Evolutionary conservation across 92 coral and sea anemone genomes (phyloP).

Genomic region (Blastomussa wellsi): DNA sequence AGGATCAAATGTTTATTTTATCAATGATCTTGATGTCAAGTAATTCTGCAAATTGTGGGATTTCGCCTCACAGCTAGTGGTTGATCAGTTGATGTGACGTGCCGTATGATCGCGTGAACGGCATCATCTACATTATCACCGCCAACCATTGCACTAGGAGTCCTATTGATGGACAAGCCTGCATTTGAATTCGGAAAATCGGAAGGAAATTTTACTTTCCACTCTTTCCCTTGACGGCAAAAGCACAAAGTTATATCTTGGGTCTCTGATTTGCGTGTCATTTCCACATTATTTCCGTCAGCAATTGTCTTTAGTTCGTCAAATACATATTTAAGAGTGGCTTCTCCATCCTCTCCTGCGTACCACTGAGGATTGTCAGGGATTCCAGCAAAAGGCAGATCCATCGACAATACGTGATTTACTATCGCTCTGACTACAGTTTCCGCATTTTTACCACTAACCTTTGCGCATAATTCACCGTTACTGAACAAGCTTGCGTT

Average conservation of each 20-base stretch:
- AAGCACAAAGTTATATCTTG: slow-evolving; percentile 44
- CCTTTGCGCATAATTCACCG: background rate
- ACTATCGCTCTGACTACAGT: background rate
- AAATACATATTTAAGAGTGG: slow-evolving; percentile 15
- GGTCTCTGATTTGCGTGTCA: slow-evolving; percentile 32
- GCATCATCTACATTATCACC: slow-evolving; percentile 14
- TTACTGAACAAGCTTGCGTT: slow-evolving; percentile 6
- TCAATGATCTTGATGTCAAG: background rate
- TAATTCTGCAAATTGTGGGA: background rate
- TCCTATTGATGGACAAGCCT: background rate
- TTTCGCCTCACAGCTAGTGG: background rate
- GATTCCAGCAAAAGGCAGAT: background rate
- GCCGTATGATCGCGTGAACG: background rate
- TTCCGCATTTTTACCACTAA: slow-evolving; percentile 23
- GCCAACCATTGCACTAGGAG: background rate
- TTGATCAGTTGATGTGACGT: background rate
- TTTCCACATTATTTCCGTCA: slow-evolving; percentile 4
- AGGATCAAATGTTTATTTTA: background rate
- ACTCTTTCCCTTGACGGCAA: slow-evolving; percentile 10
- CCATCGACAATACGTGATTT: background rate
- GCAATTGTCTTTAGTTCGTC: slow-evolving; percentile 30
- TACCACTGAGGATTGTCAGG: slow-evolving; percentile 57
- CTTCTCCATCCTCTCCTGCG: slow-evolving; percentile 21
- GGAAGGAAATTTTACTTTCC: slow-evolving; percentile 45
- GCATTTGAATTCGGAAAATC: slow-evolving; percentile 35